Percentiles rank a stretch among this genome's conserved stretches.
Evolutionary conservation across 1,140 invertebrate genomes (phyloP).

Genomic region (Carcinoscorpius rotundicauda): DNA sequence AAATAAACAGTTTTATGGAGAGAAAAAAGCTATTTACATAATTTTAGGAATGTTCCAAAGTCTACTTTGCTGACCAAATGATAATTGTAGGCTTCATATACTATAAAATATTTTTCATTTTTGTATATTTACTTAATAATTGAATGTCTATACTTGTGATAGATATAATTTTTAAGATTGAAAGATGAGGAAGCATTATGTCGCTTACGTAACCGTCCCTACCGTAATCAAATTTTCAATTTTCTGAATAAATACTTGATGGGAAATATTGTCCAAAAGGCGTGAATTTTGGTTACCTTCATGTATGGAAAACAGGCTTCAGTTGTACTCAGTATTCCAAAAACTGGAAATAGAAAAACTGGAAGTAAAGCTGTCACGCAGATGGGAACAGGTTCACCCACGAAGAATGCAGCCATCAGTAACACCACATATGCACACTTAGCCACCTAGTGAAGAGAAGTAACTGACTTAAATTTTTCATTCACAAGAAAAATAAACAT

Average conservation of each 20-base stretch:
- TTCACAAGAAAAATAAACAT: too few relatives aligned
- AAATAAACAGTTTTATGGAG: not conserved
- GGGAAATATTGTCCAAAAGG: too few relatives aligned
- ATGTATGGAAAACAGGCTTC: constrained; percentile 44
- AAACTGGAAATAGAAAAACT: constrained; percentile 61
- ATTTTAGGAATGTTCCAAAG: too few relatives aligned
- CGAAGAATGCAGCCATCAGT: constrained; percentile 26
- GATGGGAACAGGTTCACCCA: constrained; percentile 55
- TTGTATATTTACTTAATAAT: too few relatives aligned
- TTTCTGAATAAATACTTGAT: too few relatives aligned
- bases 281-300: constrained; percentile 34
- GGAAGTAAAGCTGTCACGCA: constrained; percentile 70
- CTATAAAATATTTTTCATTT: too few relatives aligned
- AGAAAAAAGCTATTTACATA: too few relatives aligned
- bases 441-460: constrained; percentile 9
- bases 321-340: constrained; percentile 44
- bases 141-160: too few relatives aligned
- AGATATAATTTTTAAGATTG: too few relatives aligned
- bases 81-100: too few relatives aligned
- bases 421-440: constrained; percentile 25
- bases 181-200: not conserved
- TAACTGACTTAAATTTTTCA: not conserved
- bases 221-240: not conserved
- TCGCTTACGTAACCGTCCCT: not conserved
- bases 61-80: too few relatives aligned